These are phyloP conservation scores for Ivindomyrus marchei DNA, from an alignment of 2,113 vertebrate species.

Conservation along the genomic window DNA sequence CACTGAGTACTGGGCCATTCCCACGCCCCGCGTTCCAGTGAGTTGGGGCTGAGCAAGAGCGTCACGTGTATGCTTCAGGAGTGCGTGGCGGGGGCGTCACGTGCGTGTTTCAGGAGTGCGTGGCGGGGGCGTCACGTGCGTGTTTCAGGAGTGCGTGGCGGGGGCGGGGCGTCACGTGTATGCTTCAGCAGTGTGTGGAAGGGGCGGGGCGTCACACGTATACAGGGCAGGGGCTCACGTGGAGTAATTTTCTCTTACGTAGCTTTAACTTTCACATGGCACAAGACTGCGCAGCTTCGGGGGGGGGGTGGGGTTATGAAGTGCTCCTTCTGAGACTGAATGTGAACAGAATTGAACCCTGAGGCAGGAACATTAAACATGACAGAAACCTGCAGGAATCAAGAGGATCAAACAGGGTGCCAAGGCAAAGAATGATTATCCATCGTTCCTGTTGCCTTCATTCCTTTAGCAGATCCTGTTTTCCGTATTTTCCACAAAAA, in stretches of 20 bases:
- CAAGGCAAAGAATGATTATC: neutral
- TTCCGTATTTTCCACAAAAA: neutral
- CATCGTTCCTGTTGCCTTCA: neutral
- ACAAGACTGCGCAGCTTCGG: neutral
- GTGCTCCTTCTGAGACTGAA: neutral
- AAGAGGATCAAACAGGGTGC: neutral
- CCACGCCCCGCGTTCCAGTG: neutral
- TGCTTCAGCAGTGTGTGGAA: neutral
- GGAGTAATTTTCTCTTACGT: neutral
- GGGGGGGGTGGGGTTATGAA: neutral
- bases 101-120: neutral
- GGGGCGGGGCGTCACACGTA: neutral
- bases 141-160: too few species aligned
- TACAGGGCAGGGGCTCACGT: neutral
- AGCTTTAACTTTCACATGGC: neutral
- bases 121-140: too few species aligned
- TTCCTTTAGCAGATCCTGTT: neutral
- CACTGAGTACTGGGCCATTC: neutral
- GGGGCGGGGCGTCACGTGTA: too few species aligned
- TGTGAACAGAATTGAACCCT: neutral
- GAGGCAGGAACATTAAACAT: neutral
- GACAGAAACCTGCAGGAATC: neutral
- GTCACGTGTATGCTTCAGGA: neutral
- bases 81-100: neutral
- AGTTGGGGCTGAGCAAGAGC: neutral